These are phyloP conservation scores for Cremastobaeus sp. DNA, from an alignment of 2,888 invertebrate genomes.

Conservation along the genomic window DNA sequence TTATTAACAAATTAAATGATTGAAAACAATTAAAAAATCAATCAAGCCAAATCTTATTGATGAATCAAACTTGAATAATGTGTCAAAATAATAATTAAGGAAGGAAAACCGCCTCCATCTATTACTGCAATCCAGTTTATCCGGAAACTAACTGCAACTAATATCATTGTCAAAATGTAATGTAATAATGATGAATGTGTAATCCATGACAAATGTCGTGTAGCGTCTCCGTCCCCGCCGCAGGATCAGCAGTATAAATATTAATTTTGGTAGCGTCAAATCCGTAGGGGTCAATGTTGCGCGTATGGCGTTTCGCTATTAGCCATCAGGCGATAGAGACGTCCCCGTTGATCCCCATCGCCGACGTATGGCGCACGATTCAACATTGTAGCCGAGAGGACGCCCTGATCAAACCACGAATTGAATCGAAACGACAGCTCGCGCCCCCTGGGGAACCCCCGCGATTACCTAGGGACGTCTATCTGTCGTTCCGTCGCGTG, in stretches of 20 bases:
- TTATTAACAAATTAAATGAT: no score
- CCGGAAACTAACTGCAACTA: constrained; percentile 37
- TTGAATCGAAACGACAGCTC: constrained; percentile 74
- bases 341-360: constrained; percentile 65
- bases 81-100: no score
- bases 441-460: constrained; percentile 68
- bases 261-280: constrained; percentile 55
- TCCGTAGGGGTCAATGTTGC: constrained; percentile 55
- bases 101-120: neutral
- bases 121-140: constrained; percentile 23
- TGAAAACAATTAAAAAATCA: no score
- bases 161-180: constrained; percentile 49
- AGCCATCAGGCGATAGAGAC: constrained; percentile 72
- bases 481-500: constrained; percentile 55
- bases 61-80: no score
- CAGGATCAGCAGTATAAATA: constrained; percentile 53
- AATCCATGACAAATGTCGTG: constrained; percentile 52
- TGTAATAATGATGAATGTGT: constrained; percentile 55
- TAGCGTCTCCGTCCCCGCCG: constrained; percentile 10
- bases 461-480: constrained; percentile 67
- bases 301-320: constrained; percentile 62
- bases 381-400: constrained; percentile 61
- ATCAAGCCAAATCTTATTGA: no score
- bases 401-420: constrained; percentile 75
- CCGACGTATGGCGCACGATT: constrained; percentile 24